Percentiles rank a stretch among this genome's conserved stretches.
Conservation (phyloP, 2,113 vertebrate species). For the Callionymus lyra region DNA sequence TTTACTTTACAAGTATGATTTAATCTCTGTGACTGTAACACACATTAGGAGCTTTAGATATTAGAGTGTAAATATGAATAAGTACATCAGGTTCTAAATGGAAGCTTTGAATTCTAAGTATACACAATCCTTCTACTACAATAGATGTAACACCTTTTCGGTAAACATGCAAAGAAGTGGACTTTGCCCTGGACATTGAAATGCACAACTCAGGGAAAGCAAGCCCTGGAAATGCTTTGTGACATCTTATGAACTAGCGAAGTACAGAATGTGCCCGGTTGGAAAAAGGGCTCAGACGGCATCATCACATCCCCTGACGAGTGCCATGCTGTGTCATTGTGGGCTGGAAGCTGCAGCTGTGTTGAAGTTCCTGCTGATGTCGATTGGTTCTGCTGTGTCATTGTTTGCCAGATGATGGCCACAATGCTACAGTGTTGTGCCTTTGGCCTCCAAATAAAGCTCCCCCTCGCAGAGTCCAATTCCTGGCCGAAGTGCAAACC, state of each 20-base stretch:
- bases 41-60: no score
- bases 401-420: conserved; percentile 50
- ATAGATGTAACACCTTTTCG: no score
- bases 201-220: no score
- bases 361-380: conserved; percentile 31
- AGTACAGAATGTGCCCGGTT: not conserved
- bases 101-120: no score
- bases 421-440: conserved; percentile 37
- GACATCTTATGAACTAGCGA: not conserved
- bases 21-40: no score
- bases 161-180: no score
- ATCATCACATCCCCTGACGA: conserved; percentile 24
- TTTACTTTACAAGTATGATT: no score
- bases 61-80: no score
- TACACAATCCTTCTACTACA: no score
- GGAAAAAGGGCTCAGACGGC: conserved; percentile 11
- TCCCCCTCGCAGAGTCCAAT: conserved; percentile 19
- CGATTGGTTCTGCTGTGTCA: conserved; percentile 57
- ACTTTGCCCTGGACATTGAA: no score
- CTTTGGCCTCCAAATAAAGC: conserved; percentile 36
- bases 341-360: conserved; percentile 41
- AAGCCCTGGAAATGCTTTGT: no score
- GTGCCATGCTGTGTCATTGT: conserved; percentile 59
- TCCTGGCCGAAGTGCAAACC: conserved; percentile 32
- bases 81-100: no score